phyloP scores from a whole-genome alignment of 2,797 vertebrate genomes.

The Sebastes cheni region DNA sequence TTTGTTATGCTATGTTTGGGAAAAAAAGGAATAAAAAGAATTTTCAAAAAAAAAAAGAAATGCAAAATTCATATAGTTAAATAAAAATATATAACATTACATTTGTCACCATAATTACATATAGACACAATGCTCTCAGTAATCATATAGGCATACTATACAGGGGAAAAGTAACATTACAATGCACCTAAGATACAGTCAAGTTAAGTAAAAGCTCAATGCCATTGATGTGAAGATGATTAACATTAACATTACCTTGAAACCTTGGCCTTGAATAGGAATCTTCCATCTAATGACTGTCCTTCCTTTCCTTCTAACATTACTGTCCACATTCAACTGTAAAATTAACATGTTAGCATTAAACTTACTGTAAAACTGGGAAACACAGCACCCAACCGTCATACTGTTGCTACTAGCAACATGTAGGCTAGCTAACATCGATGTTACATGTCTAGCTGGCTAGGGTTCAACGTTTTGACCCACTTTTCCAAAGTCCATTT shows the following conservation, averaged over 20 bases:
- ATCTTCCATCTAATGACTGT: not conserved
- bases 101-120: not conserved
- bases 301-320: not conserved
- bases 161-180: not conserved
- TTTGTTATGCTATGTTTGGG: too few relatives aligned
- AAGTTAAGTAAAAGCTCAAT: too few relatives aligned
- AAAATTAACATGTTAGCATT: not conserved
- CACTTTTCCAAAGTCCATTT: rapidly evolving
- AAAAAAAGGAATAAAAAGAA: too few relatives aligned
- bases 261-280: not conserved
- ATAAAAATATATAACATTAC: not conserved
- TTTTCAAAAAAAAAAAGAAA: not conserved
- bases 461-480: too few relatives aligned
- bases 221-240: too few relatives aligned
- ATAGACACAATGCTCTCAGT: not conserved
- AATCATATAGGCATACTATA: not conserved
- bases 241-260: not conserved
- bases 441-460: too few relatives aligned
- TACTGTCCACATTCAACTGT: not conserved
- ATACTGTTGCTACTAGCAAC: too few relatives aligned
- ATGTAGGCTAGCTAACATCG: too few relatives aligned
- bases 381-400: not conserved
- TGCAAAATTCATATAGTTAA: not conserved
- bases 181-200: not conserved
- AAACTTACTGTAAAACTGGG: not conserved